phyloP scores from a whole-genome alignment of 2,113 vertebrate species.

The Xyliphius kryptos region DNA sequence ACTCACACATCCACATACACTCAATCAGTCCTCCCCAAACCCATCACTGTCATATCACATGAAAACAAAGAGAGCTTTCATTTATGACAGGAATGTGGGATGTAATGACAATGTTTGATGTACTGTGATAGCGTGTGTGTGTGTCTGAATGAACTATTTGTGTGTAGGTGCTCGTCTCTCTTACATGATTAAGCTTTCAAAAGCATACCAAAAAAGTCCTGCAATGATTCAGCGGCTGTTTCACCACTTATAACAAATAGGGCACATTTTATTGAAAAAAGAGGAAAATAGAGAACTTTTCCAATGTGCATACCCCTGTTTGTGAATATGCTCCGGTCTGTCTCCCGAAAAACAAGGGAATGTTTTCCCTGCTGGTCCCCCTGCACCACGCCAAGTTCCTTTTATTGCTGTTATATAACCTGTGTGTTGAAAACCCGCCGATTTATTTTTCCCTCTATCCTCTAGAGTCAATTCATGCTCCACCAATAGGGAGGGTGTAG shows the following conservation, averaged over 20 bases:
- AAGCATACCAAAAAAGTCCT: background rate
- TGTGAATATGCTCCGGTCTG: background rate
- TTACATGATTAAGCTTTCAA: constrained; percentile 12
- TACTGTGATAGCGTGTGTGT: constrained; percentile 8
- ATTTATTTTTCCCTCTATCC: constrained; percentile 10
- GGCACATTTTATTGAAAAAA: too few relatives aligned
- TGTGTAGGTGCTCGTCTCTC: too few relatives aligned
- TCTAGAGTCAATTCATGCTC: too few relatives aligned
- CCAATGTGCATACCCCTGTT: too few relatives aligned
- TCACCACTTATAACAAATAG: background rate
- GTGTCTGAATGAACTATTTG: constrained; percentile 15
- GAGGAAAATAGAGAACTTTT: too few relatives aligned
- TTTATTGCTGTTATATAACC: constrained; percentile 35
- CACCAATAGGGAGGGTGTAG: constrained; percentile 15
- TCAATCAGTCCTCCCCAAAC: constrained; percentile 24
- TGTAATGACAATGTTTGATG: constrained; percentile 33
- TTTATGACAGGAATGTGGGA: constrained; percentile 33
- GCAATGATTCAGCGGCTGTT: constrained; percentile 5
- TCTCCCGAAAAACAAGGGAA: constrained; percentile 10
- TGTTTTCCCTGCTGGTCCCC: constrained; percentile 8
- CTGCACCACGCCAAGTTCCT: too few relatives aligned
- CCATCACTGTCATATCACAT: constrained; percentile 30
- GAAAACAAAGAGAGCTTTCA: constrained; percentile 32
- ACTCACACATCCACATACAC: constrained; percentile 14
- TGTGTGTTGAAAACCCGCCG: constrained; percentile 13